A percentile compares a stretch with the other conserved stretches of the same genome.
phyloP scores from a whole-genome alignment of 2,888 invertebrate genomes.

The Cepaea hortensis region DNA sequence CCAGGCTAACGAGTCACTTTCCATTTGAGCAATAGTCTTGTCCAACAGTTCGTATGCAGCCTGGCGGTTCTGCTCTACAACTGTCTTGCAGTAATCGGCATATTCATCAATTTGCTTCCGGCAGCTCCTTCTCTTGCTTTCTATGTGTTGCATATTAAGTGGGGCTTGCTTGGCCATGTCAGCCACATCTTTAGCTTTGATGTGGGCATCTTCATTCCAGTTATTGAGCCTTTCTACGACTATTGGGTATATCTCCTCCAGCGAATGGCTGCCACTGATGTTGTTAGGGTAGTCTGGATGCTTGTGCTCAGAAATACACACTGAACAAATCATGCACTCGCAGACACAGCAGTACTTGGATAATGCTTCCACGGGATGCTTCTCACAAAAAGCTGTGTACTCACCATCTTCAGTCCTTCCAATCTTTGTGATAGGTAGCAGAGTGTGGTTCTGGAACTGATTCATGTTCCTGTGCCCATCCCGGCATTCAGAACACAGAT shows the following conservation, averaged over 20 bases:
- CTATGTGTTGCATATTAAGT: conserved; percentile 17
- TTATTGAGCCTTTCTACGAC: conserved; percentile 28
- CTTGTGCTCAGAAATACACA: conserved; percentile 26
- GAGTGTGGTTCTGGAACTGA: conserved; percentile 36
- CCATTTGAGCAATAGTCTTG: conserved; percentile 27
- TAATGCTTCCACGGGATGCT: conserved; percentile 14
- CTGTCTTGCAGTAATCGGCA: conserved; percentile 43
- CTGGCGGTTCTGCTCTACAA: conserved; percentile 37
- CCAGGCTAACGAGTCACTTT: conserved; percentile 3
- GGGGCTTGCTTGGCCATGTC: conserved; percentile 32
- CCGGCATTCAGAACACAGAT: conserved; percentile 34
- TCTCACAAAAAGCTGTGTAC: conserved; percentile 30
- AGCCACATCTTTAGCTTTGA: conserved; percentile 31
- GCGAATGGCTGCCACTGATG: conserved; percentile 12
- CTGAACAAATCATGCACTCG: conserved; percentile 16
- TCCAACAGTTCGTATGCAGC: conserved; percentile 39
- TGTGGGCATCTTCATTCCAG: conserved; percentile 43
- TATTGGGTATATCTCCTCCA: conserved; percentile 26
- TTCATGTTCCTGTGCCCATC: conserved; percentile 40
- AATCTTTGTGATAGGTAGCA: conserved; percentile 39
- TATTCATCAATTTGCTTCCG: conserved; percentile 44
- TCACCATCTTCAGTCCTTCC: conserved; percentile 20
- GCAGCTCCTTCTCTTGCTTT: conserved; percentile 25
- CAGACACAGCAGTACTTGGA: conserved; percentile 42
- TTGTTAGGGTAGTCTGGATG: conserved; percentile 33